phyloP scores from a whole-genome alignment of 2,113 vertebrate species.

The Ahaetulla prasina region DNA sequence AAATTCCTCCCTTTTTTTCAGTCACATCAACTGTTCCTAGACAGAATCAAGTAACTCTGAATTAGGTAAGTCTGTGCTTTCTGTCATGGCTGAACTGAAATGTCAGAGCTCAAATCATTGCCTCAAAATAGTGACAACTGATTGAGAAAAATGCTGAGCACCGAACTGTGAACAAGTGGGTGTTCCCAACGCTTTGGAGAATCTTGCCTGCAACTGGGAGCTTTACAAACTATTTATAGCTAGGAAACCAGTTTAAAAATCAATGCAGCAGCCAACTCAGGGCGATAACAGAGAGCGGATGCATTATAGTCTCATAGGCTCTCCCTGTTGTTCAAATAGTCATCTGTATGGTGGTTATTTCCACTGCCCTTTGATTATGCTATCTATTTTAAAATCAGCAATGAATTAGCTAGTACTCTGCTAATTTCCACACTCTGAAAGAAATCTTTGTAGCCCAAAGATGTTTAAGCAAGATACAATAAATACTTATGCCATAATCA shows the following conservation, averaged over 20 bases:
- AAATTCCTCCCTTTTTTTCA: slow-evolving; percentile 30
- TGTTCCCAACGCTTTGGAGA: background rate
- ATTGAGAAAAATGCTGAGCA: background rate
- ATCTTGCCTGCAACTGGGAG: slow-evolving; percentile 1
- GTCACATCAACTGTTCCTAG: background rate
- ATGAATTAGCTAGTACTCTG: background rate
- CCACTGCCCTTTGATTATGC: background rate
- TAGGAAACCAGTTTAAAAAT: background rate
- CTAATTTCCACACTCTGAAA: background rate
- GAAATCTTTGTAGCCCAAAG: background rate
- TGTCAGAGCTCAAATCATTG: slow-evolving; percentile 13
- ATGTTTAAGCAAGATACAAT: background rate
- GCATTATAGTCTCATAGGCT: background rate
- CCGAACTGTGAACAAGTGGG: background rate
- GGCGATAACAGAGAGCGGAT: background rate
- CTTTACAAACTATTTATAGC: background rate
- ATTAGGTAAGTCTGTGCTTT: slow-evolving; percentile 40
- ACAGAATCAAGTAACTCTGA: slow-evolving; percentile 44
- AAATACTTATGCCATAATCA: background rate
- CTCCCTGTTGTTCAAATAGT: background rate
- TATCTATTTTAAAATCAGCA: background rate
- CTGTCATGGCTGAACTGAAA: slow-evolving; percentile 33
- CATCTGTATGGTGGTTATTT: background rate
- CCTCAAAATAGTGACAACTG: slow-evolving; percentile 12
- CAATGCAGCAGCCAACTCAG: background rate